phyloP scores from a whole-genome alignment of 2,888 invertebrate species.

The Acronicta psi region DNA sequence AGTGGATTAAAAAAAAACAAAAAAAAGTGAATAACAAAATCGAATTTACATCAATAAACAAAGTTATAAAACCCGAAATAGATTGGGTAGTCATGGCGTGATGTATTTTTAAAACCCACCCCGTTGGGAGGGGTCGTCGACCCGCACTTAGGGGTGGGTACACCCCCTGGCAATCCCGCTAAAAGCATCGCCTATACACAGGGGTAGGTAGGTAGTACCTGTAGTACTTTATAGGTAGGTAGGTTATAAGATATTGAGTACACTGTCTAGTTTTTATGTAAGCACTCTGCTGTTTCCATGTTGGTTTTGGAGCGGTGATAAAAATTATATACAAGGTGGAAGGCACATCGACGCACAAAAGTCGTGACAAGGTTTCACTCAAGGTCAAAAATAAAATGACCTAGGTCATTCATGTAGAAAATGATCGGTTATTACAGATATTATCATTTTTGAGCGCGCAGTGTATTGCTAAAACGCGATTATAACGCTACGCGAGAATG shows the following conservation, averaged over 20 bases:
- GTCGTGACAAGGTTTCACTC: too few relatives aligned
- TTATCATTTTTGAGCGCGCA: too few relatives aligned
- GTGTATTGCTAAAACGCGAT: too few relatives aligned
- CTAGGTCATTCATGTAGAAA: too few relatives aligned
- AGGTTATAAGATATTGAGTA: slow-evolving; percentile 23
- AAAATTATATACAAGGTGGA: too few relatives aligned
- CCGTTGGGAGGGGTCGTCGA: slow-evolving; percentile 54
- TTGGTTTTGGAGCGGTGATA: slow-evolving; percentile 14
- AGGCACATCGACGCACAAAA: too few relatives aligned
- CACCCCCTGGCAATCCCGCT: slow-evolving; percentile 72
- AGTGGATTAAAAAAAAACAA: background rate
- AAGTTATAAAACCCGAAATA: slow-evolving; percentile 45
- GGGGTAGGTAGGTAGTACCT: slow-evolving; percentile 36
- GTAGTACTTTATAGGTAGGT: slow-evolving; percentile 34
- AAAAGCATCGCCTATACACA: slow-evolving; percentile 73
- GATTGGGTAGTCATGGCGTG: slow-evolving; percentile 39
- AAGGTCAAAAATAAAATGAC: too few relatives aligned
- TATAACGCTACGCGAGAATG: too few relatives aligned
- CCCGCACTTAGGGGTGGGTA: slow-evolving; percentile 45
- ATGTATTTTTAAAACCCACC: slow-evolving; percentile 57
- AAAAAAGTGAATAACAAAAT: slow-evolving; percentile 23
- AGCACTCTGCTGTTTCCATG: slow-evolving; percentile 12
- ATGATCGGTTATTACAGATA: too few relatives aligned
- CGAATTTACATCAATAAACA: slow-evolving; percentile 48
- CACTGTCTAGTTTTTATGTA: slow-evolving; percentile 24